Base-by-base conservation (phyloP, 2,888 invertebrate species). In the Latheticus oryzae region DNA sequence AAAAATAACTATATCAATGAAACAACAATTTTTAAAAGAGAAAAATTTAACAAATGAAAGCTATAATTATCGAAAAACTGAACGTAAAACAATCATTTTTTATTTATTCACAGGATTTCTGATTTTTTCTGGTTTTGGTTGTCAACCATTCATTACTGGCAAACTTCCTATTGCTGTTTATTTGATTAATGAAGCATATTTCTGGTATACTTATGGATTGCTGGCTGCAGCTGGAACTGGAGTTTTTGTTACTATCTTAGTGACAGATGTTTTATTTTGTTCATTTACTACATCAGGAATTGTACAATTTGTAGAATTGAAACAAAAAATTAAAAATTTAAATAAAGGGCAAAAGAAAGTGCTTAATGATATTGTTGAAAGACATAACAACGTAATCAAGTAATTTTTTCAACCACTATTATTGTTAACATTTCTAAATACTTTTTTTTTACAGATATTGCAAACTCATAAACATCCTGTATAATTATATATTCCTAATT, bases 81-180 rank as follows among this genome's bases (percentile, higher is more conserved):
- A 5, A 5, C 8, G 13, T 3, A 33, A 16, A 15, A 15, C 16
- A 1, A 5, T 15, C 13, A 28, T 12, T 28, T 9, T 28, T 9
- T 28, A 28, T 9, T n/a, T 28, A 8, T 11, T 28, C 2, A 12
- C 9, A 1, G 28, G 28, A 11, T 28, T 28, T 28, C 11, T 28
- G 8, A 12, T 28, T 11, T 12, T 28, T 28, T 33, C 15, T 3
- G 33, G 33, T 7, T 33, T 33, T 16, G 9, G 33, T 7, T 5
- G 12, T 12, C 33, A 33, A 16, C 33, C 33, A 1, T 33, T 33
- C 5, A 8, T 33, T n/a, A 33, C 9, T 16, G 33, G 33, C 7
- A 33, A 13, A 33, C 12, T 33, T n/a, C 33, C 33, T 2, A 12
- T 12, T 11, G 12, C 33, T 2, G 15, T 16, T 4, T 33, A 33